Evolutionary conservation across 2,797 vertebrate genomes (phyloP), one percentile per base, ranked within the genome.

Genomic region (Gila robusta): DNA sequence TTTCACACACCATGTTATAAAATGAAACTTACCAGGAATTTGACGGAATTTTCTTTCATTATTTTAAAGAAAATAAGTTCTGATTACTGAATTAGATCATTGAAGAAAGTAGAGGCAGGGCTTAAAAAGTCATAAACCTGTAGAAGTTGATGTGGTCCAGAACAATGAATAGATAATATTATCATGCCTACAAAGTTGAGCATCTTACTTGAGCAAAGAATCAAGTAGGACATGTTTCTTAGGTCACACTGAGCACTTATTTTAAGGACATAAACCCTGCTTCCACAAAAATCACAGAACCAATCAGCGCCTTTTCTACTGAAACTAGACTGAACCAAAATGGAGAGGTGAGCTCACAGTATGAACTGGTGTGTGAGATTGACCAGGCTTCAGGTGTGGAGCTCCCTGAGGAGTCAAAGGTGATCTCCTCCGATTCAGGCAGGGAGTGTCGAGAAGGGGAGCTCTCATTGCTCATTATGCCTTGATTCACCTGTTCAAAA

Each of bases 281-380:
- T 89, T 87, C 88, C 81, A 89, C 87, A 21, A 79, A 76, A 87
- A 81, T 87, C 41, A 84, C 35, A 49, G 14, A 64, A 79, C 23
- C 9, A 82, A 88, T 85, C 59, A 85, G 52, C 14, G 37, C 8
- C 6, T 32, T 49, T 83, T 83, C 67, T 87, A 83, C 39, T 62
- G 8, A 83, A 56, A 35, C 54, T 39, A 73, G 70, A 86, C n/a
- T 78, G 47, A 26, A 79, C 66, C 49, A 79, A 81, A 81, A 82
- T 44, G 76, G 47, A 87, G 79, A 86, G 41, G 62, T 14, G 69
- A 87, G 91, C 94, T 95, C 93, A 95, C 94, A 93, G 90, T 84
- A 87, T 92, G 92, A 91, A 94, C 91, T 92, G 91, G 91, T 88
- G 87, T 87, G 81, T 87, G 91, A 84, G 86, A 92, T 86, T 84